These are phyloP conservation scores for Drosophila oshimai DNA, from an alignment of 1,140 invertebrate species.

Conservation along the genomic window DNA sequence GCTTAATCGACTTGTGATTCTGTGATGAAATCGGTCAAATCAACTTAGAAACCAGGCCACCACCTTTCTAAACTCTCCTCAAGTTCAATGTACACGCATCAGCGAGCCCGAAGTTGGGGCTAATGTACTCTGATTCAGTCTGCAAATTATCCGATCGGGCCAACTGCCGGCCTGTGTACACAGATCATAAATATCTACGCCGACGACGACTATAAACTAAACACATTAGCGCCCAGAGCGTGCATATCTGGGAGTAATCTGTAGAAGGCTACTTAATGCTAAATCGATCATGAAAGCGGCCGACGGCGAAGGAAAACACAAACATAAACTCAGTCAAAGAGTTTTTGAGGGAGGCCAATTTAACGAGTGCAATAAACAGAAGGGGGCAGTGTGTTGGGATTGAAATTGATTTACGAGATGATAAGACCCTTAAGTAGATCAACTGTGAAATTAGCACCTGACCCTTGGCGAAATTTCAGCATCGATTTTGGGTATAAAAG, in stretches of 20 bases:
- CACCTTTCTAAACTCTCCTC: slow-evolving; percentile 12
- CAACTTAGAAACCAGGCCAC: background rate
- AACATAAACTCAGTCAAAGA: slow-evolving; percentile 35
- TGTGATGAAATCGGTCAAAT: background rate
- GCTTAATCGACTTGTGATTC: no score
- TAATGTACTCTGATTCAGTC: slow-evolving; percentile 27
- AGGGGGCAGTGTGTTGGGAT: background rate
- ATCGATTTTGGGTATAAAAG: slow-evolving; percentile 49
- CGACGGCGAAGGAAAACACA: slow-evolving; percentile 22
- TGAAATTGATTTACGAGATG: slow-evolving; percentile 61
- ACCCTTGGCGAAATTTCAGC: slow-evolving; percentile 8
- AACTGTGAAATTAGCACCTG: slow-evolving; percentile 23
- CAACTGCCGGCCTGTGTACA: slow-evolving; percentile 5
- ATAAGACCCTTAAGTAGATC: slow-evolving; percentile 36
- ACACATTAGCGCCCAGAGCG: slow-evolving; percentile 44
- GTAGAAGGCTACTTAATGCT: slow-evolving; percentile 39
- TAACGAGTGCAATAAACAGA: slow-evolving; percentile 55
- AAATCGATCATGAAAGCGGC: slow-evolving; percentile 61
- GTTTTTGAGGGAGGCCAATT: no score
- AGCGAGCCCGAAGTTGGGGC: background rate
- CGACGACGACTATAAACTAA: slow-evolving; percentile 47
- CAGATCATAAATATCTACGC: slow-evolving; percentile 31
- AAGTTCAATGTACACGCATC: slow-evolving; percentile 54
- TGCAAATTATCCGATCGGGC: slow-evolving; percentile 28
- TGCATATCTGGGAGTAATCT: slow-evolving; percentile 9